Percentiles rank a stretch among this genome's conserved stretches.
phyloP scores from a whole-genome alignment of 1,140 invertebrate genomes.

The Euwallacea fornicatus region DNA sequence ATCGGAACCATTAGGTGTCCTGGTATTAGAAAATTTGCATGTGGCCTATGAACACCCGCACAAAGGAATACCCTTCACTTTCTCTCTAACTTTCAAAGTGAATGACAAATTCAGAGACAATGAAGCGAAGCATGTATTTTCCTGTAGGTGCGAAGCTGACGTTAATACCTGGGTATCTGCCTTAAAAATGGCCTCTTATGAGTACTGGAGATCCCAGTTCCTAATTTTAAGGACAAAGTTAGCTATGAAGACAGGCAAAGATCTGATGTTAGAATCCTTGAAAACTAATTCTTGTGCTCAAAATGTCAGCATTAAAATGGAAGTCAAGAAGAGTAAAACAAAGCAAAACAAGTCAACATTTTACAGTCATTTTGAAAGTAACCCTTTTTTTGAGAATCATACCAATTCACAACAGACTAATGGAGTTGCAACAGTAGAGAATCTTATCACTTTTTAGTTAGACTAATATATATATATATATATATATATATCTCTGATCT shows the following conservation, averaged over 20 bases:
- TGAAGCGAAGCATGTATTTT: constrained; percentile 52
- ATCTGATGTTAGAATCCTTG: constrained; percentile 49
- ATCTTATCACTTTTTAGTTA: constrained; percentile 39
- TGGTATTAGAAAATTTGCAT: constrained; percentile 52
- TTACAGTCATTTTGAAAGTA: constrained; percentile 45
- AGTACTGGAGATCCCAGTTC: constrained; percentile 51
- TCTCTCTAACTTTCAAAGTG: constrained; percentile 50
- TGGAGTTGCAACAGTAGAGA: constrained; percentile 28
- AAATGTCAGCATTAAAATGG: constrained; percentile 34
- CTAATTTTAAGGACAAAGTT: constrained; percentile 50
- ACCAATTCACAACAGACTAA: constrained; percentile 27
- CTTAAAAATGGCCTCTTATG: constrained; percentile 51
- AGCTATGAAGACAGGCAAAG: constrained; percentile 49
- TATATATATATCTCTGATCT: not conserved
- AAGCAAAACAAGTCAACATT: constrained; percentile 47
- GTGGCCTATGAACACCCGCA: constrained; percentile 50
- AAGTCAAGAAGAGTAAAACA: constrained; percentile 44
- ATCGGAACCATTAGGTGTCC: constrained; percentile 48
- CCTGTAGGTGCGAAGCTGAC: constrained; percentile 50
- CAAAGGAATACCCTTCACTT: constrained; percentile 50
- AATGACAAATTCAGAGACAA: constrained; percentile 47
- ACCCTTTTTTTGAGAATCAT: constrained; percentile 35
- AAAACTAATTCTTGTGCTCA: constrained; percentile 36
- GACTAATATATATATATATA: too few species aligned
- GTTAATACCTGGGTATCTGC: constrained; percentile 51